Percentiles rank a stretch among this genome's conserved stretches.
These are phyloP conservation scores for Pyralis farinalis DNA, from an alignment of 2,888 invertebrate genomes.

Conservation along the genomic window DNA sequence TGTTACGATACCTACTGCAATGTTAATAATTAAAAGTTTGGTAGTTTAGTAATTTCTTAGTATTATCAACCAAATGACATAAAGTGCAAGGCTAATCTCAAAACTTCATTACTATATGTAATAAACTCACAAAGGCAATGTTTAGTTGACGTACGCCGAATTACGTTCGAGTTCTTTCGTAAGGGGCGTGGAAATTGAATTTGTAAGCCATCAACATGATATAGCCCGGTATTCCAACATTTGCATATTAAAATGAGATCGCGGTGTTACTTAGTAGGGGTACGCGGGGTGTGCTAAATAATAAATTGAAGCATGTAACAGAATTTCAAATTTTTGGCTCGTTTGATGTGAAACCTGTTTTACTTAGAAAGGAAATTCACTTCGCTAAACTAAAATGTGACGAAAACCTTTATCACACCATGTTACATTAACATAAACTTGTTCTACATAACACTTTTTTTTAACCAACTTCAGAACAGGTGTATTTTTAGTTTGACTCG, in stretches of 20 bases:
- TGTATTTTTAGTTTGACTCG: too few relatives aligned
- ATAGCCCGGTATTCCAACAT: slow-evolving; percentile 38
- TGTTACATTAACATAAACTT: too few relatives aligned
- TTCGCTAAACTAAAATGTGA: too few relatives aligned
- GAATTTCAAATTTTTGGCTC: neutral
- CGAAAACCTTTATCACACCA: too few relatives aligned
- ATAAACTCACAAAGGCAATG: slow-evolving; percentile 1
- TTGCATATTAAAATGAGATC: slow-evolving; percentile 49
- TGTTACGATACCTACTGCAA: too few relatives aligned
- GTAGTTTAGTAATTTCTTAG: too few relatives aligned
- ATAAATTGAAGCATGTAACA: slow-evolving; percentile 7
- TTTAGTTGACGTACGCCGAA: slow-evolving; percentile 1
- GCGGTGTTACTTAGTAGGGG: slow-evolving; percentile 10
- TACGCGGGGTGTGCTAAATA: slow-evolving; percentile 5
- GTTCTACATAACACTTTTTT: too few relatives aligned
- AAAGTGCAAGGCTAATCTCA: neutral
- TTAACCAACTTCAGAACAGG: too few relatives aligned
- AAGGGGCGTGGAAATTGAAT: slow-evolving; percentile 35
- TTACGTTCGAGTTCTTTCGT: slow-evolving; percentile 21
- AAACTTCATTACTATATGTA: slow-evolving; percentile 7
- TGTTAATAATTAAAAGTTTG: too few relatives aligned
- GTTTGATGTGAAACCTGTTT: neutral
- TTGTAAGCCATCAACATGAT: slow-evolving; percentile 46
- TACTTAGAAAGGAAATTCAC: too few relatives aligned
- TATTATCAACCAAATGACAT: too few relatives aligned